Evolutionary conservation across 2,113 vertebrate genomes (phyloP).

Genomic region (Xiphophorus maculatus): DNA sequence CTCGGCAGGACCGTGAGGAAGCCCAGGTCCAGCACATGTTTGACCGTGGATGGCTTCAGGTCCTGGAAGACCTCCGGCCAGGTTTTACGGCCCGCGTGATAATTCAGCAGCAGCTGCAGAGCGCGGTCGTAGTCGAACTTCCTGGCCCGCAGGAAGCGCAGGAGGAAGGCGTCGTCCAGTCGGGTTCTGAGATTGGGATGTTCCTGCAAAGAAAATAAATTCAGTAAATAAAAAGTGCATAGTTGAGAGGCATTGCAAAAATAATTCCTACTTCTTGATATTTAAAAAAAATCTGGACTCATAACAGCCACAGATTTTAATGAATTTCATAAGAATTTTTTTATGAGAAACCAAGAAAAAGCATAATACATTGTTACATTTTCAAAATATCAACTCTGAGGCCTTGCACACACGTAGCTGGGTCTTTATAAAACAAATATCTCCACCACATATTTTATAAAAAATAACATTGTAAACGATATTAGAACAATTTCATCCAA

Average conservation of each 20-base stretch:
- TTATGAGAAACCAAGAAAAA: no score
- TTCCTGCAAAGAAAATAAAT: constrained; percentile 80
- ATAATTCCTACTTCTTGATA: no score
- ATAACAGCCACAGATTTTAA: neutral
- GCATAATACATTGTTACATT: neutral
- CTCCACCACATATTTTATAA: no score
- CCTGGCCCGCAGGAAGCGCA: constrained; percentile 95
- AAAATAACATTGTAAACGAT: no score
- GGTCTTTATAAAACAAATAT: no score
- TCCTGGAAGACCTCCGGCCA: constrained; percentile 97
- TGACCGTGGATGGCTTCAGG: constrained; percentile 89
- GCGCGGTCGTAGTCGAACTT: constrained; percentile 98
- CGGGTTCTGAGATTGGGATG: constrained; percentile 89
- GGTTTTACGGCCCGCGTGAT: constrained; percentile 88
- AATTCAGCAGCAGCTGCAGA: constrained; percentile 93
- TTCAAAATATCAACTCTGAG: no score
- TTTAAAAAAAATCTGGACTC: neutral
- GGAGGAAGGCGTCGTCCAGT: constrained; percentile 91
- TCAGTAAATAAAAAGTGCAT: neutral
- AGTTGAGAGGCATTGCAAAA: neutral
- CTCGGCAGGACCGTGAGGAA: constrained; percentile 93
- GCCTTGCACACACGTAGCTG: no score
- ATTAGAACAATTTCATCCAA: no score
- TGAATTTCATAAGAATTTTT: no score
- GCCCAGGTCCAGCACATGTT: constrained; percentile 90